A percentile compares a stretch with the other conserved stretches of the same genome.
Conservation (phyloP, 2,888 invertebrate species). For the Heliconius hortense region DNA sequence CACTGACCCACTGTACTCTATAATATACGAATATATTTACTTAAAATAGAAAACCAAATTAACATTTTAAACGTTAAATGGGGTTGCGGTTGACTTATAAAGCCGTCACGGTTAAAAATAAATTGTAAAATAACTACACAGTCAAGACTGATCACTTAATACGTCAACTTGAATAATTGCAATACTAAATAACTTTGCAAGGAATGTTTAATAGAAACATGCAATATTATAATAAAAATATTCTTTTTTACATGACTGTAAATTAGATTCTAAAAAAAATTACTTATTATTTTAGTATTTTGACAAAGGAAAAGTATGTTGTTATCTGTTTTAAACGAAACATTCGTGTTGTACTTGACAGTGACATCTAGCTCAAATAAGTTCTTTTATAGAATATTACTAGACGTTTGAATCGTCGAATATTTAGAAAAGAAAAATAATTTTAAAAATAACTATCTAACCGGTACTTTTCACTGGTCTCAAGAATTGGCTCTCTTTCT, state of each 20-base stretch:
- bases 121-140: constrained; percentile 17
- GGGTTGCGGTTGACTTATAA: not conserved
- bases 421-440: too few species aligned
- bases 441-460: too few species aligned
- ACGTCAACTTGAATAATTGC: constrained; percentile 22
- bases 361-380: not conserved
- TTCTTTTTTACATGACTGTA: not conserved
- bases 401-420: too few species aligned
- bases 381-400: not conserved
- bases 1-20: too few species aligned
- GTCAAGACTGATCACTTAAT: constrained; percentile 25
- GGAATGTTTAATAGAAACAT: constrained; percentile 4
- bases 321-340: not conserved
- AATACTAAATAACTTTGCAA: constrained; percentile 15
- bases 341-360: not conserved
- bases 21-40: too few species aligned
- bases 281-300: not conserved
- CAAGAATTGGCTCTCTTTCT: too few species aligned
- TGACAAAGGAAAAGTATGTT: not conserved
- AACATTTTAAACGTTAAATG: not conserved
- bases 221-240: constrained; percentile 13
- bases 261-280: not conserved
- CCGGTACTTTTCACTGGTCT: too few species aligned
- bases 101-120: constrained; percentile 1
- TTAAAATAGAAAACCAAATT: not conserved